These are phyloP conservation scores for Scaptodrosophila lebanonensis DNA, from an alignment of 1,140 invertebrate species.

Conservation along the genomic window DNA sequence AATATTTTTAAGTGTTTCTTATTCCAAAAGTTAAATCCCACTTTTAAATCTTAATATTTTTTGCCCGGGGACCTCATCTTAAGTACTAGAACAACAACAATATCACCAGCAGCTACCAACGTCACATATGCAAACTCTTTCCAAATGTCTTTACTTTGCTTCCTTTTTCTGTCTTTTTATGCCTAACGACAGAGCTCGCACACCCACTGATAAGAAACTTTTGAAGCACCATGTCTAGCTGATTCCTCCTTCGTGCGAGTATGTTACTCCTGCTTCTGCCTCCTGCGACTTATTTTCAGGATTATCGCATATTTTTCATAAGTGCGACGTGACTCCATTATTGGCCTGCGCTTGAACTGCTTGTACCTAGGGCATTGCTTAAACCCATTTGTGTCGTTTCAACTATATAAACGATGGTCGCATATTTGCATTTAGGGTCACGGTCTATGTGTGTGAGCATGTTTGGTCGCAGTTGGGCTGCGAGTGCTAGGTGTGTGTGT, in stretches of 20 bases:
- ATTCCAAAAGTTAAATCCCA: too few relatives aligned
- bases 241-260: not conserved
- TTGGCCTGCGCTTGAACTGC: constrained; percentile 21
- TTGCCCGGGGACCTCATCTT: constrained; percentile 13
- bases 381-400: constrained; percentile 39
- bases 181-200: not conserved
- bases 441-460: constrained; percentile 27
- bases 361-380: constrained; percentile 14
- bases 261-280: not conserved
- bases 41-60: too few relatives aligned
- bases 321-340: constrained; percentile 75
- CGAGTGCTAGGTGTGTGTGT: constrained; percentile 3
- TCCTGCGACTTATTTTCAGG: constrained; percentile 41
- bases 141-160: constrained; percentile 22
- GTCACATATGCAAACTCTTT: constrained; percentile 51
- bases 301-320: constrained; percentile 73
- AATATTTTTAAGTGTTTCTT: too few relatives aligned
- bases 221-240: constrained; percentile 41
- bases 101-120: constrained; percentile 5
- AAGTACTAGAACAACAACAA: constrained; percentile 16
- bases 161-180: constrained; percentile 8
- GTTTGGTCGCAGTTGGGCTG: too few relatives aligned
- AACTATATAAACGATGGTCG: constrained; percentile 28
- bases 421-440: constrained; percentile 45
- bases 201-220: constrained; percentile 53